Evolutionary conservation across 2,888 invertebrate species (phyloP), one percentile per base, ranked within the genome.

Genomic region (Meiosimyza platycephala): DNA sequence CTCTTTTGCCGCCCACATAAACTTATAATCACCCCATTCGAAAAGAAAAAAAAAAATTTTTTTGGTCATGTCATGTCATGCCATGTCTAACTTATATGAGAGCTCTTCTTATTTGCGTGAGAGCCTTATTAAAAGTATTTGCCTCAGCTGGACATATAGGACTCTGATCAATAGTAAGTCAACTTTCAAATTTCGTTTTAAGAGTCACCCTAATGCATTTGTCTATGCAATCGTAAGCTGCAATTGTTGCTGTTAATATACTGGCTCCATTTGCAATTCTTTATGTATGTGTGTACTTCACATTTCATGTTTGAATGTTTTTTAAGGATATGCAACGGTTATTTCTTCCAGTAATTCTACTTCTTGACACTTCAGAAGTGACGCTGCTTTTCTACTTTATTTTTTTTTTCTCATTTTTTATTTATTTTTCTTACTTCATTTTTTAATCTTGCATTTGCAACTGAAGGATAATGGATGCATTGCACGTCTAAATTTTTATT

Each of bases 391-490:
- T 0, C 28, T 11, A 12, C 28, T 7, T 18, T 18, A 12, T 18
- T 22, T 28, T 59, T 59, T 18, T n/a, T 51, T 22, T 22, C 22
- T 22, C 22, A 22, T 22, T 22, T 22, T 3, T 3, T 7, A 52
- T 65, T 62, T 33, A n/a, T 40, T 54, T 66, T 6, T n/a, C 22
- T 54, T 40, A 6, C 33, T 11, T 40, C 47, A 15, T 67, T 55
- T 67, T 48, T 55, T 22, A 40, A 40, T 48, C 40, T 47, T 16
- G 33, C 55, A 62, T 70, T 52, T 70, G 62, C 68, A 75, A 71
- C 64, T 71, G 68, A 62, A 73, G 75, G 60, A 72, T 71, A 72
- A 73, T 71, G 71, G 75, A 64, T 71, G 68, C 64, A 40, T 7
- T 40, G 40, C 40, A 40, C 6, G 40, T 62, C 60, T 28, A 51